Conservation (phyloP, 1,140 invertebrate genomes). For the Ceratina calcarata region DNA sequence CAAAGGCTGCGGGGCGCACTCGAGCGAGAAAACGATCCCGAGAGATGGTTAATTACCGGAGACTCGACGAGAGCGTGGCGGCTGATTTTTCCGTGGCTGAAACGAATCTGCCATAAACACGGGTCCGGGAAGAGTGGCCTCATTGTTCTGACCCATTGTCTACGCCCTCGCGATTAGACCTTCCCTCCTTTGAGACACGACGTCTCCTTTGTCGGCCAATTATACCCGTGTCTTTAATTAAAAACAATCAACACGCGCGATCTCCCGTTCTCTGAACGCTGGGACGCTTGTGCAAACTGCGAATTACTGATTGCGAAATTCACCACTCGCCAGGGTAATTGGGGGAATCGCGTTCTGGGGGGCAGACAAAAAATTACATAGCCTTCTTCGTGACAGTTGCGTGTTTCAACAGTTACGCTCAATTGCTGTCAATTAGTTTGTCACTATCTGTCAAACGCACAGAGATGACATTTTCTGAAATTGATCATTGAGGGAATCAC, state of each 20-base stretch:
- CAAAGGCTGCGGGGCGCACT: constrained; percentile 27
- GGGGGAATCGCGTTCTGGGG: too few species aligned
- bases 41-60: constrained; percentile 56
- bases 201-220: constrained; percentile 45
- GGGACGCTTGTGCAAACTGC: too few species aligned
- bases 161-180: constrained; percentile 44
- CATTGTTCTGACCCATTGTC: constrained; percentile 59
- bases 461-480: too few species aligned
- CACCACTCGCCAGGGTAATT: not conserved
- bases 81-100: constrained; percentile 62
- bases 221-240: constrained; percentile 59
- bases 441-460: too few species aligned
- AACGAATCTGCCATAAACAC: constrained; percentile 68
- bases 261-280: not conserved
- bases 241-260: constrained; percentile 48
- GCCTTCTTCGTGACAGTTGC: too few species aligned
- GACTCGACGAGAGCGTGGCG: constrained; percentile 6
- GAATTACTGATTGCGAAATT: constrained; percentile 8
- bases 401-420: too few species aligned
- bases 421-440: too few species aligned
- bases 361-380: too few species aligned
- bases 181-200: constrained; percentile 20
- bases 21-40: constrained; percentile 19
- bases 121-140: constrained; percentile 8
- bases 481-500: too few species aligned